phyloP scores from a whole-genome alignment of 2,888 invertebrate species.

The Heteromyza rotundicornis region DNA sequence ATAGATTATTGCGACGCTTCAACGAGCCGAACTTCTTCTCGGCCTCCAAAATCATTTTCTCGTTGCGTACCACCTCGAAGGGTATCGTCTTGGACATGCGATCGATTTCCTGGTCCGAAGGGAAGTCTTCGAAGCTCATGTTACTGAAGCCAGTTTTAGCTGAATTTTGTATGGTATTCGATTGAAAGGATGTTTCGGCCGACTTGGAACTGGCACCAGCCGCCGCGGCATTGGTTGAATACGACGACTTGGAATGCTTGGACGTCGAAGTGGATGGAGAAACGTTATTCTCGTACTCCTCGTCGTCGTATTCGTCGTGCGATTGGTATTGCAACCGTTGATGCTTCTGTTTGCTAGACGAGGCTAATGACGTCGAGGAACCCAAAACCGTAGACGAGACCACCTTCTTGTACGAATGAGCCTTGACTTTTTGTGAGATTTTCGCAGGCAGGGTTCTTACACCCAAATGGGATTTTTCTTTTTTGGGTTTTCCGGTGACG shows the following conservation, averaged over 20 bases:
- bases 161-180: constrained; percentile 60
- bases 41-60: constrained; percentile 63
- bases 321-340: constrained; percentile 50
- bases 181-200: constrained; percentile 52
- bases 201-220: neutral
- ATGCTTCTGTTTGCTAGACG: constrained; percentile 53
- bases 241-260: neutral
- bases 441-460: constrained; percentile 60
- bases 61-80: constrained; percentile 70
- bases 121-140: constrained; percentile 78
- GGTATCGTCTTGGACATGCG: constrained; percentile 64
- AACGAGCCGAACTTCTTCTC: constrained; percentile 64
- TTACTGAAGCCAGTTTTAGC: constrained; percentile 71
- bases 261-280: constrained; percentile 22
- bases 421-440: constrained; percentile 61
- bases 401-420: constrained; percentile 59
- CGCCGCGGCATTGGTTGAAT: neutral
- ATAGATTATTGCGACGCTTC: constrained; percentile 66
- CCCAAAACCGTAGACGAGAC: constrained; percentile 45
- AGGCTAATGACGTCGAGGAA: constrained; percentile 44
- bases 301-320: constrained; percentile 49
- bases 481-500: constrained; percentile 48
- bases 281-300: constrained; percentile 34
- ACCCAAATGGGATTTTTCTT: constrained; percentile 58
- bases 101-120: constrained; percentile 69